A percentile compares a stretch with the other conserved stretches of the same genome.
phyloP scores from a whole-genome alignment of 2,113 vertebrate genomes.

The Clarias macrocephalus region DNA sequence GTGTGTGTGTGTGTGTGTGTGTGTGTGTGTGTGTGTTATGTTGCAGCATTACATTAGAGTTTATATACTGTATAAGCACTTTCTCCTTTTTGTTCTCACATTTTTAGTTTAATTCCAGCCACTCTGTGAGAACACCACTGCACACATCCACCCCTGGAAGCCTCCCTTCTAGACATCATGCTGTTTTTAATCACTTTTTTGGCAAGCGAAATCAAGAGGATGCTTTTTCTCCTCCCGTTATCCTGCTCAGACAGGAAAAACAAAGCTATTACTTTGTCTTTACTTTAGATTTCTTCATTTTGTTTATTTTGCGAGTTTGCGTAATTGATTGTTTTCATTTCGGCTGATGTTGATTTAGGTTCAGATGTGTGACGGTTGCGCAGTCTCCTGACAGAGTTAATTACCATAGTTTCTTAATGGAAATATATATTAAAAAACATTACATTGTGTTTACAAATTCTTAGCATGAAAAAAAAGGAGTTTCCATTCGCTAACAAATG shows the following conservation, averaged over 20 bases:
- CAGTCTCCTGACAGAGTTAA: too few relatives aligned
- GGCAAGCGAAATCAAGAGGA: neutral
- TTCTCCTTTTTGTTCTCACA: neutral
- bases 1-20: too few relatives aligned
- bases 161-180: neutral
- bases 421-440: too few relatives aligned
- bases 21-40: neutral
- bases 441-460: too few relatives aligned
- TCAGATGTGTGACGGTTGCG: neutral
- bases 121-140: neutral
- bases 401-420: too few relatives aligned
- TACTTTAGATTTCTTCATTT: neutral
- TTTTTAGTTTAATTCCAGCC: neutral
- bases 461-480: too few relatives aligned
- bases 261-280: neutral
- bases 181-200: constrained; percentile 9
- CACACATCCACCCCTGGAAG: neutral
- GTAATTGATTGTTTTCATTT: neutral
- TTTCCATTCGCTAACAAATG: too few relatives aligned
- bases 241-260: neutral
- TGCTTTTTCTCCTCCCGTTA: neutral
- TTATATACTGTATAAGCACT: neutral
- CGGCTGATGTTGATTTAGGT: neutral
- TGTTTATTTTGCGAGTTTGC: neutral
- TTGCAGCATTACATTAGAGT: neutral